These are phyloP conservation scores for Tapirus indicus DNA, from an alignment of 2,797 vertebrate genomes.

Conservation along the genomic window DNA sequence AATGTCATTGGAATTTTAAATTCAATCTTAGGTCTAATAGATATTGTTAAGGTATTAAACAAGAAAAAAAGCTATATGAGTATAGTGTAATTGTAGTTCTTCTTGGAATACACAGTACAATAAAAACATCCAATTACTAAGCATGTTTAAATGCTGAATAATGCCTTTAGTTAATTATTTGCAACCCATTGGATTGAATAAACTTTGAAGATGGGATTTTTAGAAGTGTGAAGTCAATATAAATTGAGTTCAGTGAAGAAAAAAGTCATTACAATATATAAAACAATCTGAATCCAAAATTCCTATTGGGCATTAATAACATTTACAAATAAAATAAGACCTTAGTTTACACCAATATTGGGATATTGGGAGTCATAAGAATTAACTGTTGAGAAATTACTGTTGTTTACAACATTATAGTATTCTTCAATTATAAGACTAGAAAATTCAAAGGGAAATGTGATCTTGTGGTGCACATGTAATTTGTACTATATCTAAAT, in stretches of 20 bases:
- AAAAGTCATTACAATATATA: slow-evolving; percentile 44
- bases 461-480: neutral
- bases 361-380: neutral
- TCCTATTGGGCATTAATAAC: slow-evolving; percentile 29
- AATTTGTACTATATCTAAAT: neutral
- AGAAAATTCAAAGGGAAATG: slow-evolving; percentile 3
- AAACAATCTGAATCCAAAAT: slow-evolving; percentile 48
- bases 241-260: slow-evolving; percentile 51
- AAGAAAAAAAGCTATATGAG: neutral
- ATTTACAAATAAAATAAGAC: slow-evolving; percentile 66
- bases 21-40: slow-evolving; percentile 23
- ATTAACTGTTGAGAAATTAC: slow-evolving; percentile 47
- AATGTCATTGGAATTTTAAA: slow-evolving; percentile 38
- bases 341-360: slow-evolving; percentile 8
- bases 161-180: slow-evolving; percentile 67
- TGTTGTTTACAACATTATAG: slow-evolving; percentile 60
- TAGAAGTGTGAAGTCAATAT: slow-evolving; percentile 13
- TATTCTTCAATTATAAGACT: neutral
- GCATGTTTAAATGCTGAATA: slow-evolving; percentile 57
- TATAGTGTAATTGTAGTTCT: slow-evolving; percentile 1
- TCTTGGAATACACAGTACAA: slow-evolving; percentile 35
- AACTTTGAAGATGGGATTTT: slow-evolving; percentile 3
- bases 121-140: slow-evolving; percentile 35
- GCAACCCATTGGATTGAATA: slow-evolving; percentile 30
- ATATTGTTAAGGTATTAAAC: slow-evolving; percentile 20